A percentile compares a stretch with the other conserved stretches of the same genome.
Evolutionary conservation across 2,888 invertebrate genomes (phyloP).

Genomic region (Pocota personata): DNA sequence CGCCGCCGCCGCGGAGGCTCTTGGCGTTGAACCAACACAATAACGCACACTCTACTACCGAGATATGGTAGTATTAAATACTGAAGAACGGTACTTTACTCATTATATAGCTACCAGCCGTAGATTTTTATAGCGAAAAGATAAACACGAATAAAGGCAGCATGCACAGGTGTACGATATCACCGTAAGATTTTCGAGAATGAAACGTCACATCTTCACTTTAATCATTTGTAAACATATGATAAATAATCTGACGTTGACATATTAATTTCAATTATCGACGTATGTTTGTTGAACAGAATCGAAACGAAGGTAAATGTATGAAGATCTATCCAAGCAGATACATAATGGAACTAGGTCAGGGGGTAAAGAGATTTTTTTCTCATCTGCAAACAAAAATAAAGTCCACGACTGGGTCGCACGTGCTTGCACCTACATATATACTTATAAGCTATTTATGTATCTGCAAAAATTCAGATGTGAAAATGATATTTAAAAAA

Average conservation of each 20-base stretch:
- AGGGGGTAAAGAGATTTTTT: neutral
- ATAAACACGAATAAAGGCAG: slow-evolving; percentile 15
- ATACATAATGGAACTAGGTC: neutral
- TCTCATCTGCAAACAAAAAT: neutral
- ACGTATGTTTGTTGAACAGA: neutral
- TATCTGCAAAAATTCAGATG: too few relatives aligned
- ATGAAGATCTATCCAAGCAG: slow-evolving; percentile 1
- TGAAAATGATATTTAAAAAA: too few relatives aligned
- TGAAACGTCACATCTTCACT: slow-evolving; percentile 15
- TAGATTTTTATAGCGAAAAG: neutral
- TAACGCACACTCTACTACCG: slow-evolving; percentile 18
- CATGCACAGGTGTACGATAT: slow-evolving; percentile 54
- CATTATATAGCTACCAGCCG: slow-evolving; percentile 1
- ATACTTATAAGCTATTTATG: too few relatives aligned
- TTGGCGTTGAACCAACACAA: slow-evolving; percentile 36
- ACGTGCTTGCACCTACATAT: too few relatives aligned
- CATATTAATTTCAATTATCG: slow-evolving; percentile 60
- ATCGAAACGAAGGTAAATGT: neutral
- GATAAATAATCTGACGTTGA: slow-evolving; percentile 56
- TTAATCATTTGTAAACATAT: slow-evolving; percentile 60
- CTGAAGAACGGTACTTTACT: slow-evolving; percentile 46
- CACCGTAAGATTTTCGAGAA: slow-evolving; percentile 34
- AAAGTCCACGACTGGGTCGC: too few relatives aligned
- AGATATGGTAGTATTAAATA: neutral
- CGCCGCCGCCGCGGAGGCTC: slow-evolving; percentile 20